phyloP scores from a whole-genome alignment of 2,113 vertebrate genomes.

The Erythrolamprus reginae region DNA sequence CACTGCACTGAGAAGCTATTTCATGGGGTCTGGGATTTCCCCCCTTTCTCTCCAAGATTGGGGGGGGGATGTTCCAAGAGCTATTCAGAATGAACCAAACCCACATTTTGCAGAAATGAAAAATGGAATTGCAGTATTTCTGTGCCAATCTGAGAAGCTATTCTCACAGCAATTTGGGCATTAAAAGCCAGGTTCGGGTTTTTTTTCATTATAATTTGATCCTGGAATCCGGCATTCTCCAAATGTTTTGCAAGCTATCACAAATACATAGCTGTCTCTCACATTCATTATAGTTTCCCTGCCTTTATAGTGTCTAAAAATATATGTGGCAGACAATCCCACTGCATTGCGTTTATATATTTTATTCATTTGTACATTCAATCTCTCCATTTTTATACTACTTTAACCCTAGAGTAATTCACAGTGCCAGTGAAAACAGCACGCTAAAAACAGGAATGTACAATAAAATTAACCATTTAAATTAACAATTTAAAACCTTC shows the following conservation, averaged over 20 bases:
- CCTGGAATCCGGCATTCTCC: background rate
- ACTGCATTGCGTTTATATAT: background rate
- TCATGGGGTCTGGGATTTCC: slow-evolving; percentile 20
- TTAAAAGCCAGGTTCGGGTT: background rate
- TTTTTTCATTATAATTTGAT: background rate
- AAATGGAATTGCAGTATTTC: background rate
- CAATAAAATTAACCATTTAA: background rate
- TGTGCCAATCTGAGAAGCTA: background rate
- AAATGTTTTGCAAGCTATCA: background rate
- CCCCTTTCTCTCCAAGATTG: background rate
- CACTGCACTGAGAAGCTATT: slow-evolving; percentile 2
- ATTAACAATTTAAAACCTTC: background rate
- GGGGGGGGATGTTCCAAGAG: background rate
- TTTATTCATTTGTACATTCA: background rate
- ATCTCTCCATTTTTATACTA: background rate
- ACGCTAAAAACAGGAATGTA: background rate
- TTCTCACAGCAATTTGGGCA: background rate
- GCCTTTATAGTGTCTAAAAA: background rate
- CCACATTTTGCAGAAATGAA: slow-evolving; percentile 5
- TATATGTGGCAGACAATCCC: background rate
- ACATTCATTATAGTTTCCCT: background rate
- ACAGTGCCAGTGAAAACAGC: background rate
- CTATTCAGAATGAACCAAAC: background rate
- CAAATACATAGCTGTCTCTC: background rate
- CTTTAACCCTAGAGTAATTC: background rate